Percentiles rank a stretch among this genome's conserved stretches.
Conservation (phyloP, 1,140 invertebrate species). For the Dendroctonus ponderosae region DNA sequence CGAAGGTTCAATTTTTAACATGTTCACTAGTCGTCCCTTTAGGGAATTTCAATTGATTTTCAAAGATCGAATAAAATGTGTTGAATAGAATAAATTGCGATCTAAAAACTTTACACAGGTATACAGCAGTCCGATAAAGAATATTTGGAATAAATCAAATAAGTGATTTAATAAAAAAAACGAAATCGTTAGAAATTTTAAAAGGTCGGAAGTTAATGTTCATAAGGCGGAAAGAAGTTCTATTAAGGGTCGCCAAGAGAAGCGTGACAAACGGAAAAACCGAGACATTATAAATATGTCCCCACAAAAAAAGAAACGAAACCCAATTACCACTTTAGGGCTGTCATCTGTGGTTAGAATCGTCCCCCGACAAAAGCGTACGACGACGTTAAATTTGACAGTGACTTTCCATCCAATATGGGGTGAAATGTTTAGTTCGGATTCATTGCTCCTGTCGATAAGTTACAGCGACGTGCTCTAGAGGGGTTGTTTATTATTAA, state of each 20-base stretch:
- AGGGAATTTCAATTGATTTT: conserved; percentile 25
- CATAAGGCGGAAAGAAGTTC: conserved; percentile 22
- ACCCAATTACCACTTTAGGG: conserved; percentile 36
- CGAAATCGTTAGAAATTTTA: conserved; percentile 11
- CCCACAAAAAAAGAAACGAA: conserved; percentile 35
- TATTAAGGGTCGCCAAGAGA: conserved; percentile 14
- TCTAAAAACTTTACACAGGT: no score
- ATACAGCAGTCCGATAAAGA: no score
- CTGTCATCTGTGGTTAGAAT: conserved; percentile 36
- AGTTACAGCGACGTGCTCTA: conserved; percentile 1
- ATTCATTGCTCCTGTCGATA: conserved; percentile 37
- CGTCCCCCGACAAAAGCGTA: conserved; percentile 31
- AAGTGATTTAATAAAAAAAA: conserved; percentile 10
- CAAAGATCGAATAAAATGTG: not conserved
- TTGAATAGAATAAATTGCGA: no score
- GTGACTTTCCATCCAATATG: conserved; percentile 33
- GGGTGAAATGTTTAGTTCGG: conserved; percentile 36
- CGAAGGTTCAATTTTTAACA: conserved; percentile 29
- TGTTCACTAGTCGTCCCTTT: conserved; percentile 14
- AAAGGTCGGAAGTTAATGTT: conserved; percentile 10
- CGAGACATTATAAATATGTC: conserved; percentile 36
- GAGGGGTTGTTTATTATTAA: conserved; percentile 13
- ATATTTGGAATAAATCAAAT: no score
- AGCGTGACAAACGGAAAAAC: conserved; percentile 30
- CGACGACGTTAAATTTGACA: conserved; percentile 35